phyloP scores from a whole-genome alignment of 1,140 invertebrate species.

The Drosophila suzukii region DNA sequence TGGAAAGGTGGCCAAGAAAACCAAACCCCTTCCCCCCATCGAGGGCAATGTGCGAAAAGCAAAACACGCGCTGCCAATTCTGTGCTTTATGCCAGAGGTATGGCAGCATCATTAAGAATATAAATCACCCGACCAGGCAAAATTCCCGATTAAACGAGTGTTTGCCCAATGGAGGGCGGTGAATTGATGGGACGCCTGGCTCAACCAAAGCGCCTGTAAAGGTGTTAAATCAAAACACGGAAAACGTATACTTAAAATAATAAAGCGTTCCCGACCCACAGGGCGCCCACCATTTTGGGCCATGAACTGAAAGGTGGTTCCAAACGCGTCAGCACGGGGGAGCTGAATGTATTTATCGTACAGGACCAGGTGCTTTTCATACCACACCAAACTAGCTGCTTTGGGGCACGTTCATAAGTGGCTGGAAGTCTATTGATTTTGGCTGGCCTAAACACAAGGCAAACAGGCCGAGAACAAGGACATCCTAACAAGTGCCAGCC shows the following conservation, averaged over 20 bases:
- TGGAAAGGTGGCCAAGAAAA: too few species aligned
- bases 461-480: conserved; percentile 29
- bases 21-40: background rate
- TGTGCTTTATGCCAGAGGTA: conserved; percentile 28
- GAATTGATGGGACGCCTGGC: conserved; percentile 3
- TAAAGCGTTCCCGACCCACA: conserved; percentile 52
- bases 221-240: conserved; percentile 72
- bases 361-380: conserved; percentile 7
- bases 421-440: conserved; percentile 39
- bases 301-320: background rate
- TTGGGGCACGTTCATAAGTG: conserved; percentile 27
- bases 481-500: conserved; percentile 19
- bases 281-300: background rate
- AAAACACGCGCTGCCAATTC: conserved; percentile 45
- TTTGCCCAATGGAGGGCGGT: conserved; percentile 2
- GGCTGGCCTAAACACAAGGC: conserved; percentile 20
- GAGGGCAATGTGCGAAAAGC: conserved; percentile 2
- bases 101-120: conserved; percentile 63
- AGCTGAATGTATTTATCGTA: conserved; percentile 10
- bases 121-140: conserved; percentile 57
- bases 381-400: background rate
- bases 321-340: too few species aligned
- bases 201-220: conserved; percentile 46
- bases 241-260: conserved; percentile 63
- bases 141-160: conserved; percentile 14